phyloP scores from a whole-genome alignment of 2,113 vertebrate genomes.

The Cephalopholis sonnerati region DNA sequence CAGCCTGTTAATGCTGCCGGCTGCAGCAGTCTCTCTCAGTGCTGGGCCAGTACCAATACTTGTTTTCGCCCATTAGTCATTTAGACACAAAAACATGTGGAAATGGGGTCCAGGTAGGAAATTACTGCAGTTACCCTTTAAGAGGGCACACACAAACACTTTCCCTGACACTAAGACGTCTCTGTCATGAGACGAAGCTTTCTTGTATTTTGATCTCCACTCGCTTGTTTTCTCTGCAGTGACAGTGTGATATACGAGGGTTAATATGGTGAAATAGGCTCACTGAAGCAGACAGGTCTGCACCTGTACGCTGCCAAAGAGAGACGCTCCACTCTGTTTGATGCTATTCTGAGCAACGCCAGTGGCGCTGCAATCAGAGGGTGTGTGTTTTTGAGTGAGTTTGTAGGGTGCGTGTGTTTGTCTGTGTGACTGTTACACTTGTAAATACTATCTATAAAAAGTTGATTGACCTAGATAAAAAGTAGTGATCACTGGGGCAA shows the following conservation, averaged over 20 bases:
- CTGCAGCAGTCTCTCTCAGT: no score
- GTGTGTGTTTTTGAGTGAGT: constrained; percentile 20
- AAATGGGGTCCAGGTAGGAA: no score
- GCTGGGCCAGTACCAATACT: no score
- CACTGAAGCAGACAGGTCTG: constrained; percentile 64
- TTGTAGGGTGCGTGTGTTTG: constrained; percentile 5
- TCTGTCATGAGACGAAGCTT: constrained; percentile 34
- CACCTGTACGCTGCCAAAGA: constrained; percentile 53
- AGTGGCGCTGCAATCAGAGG: constrained; percentile 56
- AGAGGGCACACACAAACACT: constrained; percentile 12
- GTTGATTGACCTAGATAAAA: constrained; percentile 30
- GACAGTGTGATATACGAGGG: constrained; percentile 73
- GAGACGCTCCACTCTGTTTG: constrained; percentile 59
- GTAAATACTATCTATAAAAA: constrained; percentile 38
- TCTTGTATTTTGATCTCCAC: constrained; percentile 47
- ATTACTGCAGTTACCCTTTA: neutral
- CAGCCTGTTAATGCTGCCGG: no score
- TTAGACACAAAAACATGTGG: no score
- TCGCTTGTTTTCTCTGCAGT: constrained; percentile 63
- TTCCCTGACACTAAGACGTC: neutral
- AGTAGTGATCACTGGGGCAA: neutral
- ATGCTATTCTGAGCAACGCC: constrained; percentile 69
- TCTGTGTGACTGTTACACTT: constrained; percentile 37
- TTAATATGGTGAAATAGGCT: constrained; percentile 67
- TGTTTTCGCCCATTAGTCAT: no score